These are phyloP conservation scores for Acleris cristana DNA, from an alignment of 2,888 invertebrate species.

Conservation along the genomic window DNA sequence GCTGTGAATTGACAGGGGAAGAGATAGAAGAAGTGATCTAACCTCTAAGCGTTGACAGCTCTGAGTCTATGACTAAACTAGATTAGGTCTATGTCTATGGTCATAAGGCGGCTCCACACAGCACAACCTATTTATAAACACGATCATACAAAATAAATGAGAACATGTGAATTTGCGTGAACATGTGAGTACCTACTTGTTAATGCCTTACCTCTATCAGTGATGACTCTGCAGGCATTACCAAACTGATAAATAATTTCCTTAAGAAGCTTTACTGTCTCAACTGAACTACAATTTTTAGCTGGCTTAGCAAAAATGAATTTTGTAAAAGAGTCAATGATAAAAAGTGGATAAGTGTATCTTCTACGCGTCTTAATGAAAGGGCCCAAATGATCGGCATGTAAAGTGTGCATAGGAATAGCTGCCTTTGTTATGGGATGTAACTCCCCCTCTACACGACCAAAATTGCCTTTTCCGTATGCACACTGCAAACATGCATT, in stretches of 20 bases:
- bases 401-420: constrained; percentile 42
- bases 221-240: too few species aligned
- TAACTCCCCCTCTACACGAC: constrained; percentile 41
- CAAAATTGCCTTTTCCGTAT: constrained; percentile 40
- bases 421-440: constrained; percentile 41
- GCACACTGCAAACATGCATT: too few species aligned
- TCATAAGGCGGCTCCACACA: too few species aligned
- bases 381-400: constrained; percentile 44
- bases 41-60: too few species aligned
- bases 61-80: too few species aligned
- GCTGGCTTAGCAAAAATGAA: constrained; percentile 38
- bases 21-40: too few species aligned
- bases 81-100: too few species aligned
- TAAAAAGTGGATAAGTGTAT: constrained; percentile 38
- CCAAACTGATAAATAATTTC: too few species aligned
- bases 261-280: constrained; percentile 26
- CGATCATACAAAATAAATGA: too few species aligned
- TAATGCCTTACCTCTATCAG: constrained; percentile 17
- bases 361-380: constrained; percentile 41
- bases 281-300: constrained; percentile 33
- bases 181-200: constrained; percentile 37
- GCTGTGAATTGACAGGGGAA: too few species aligned
- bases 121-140: too few species aligned
- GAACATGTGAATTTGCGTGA: too few species aligned
- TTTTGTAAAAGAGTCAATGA: constrained; percentile 43